Evolutionary conservation across 2,888 invertebrate genomes (phyloP), one percentile per base, ranked within the genome.

Genomic region (Heterodera filipjevi): DNA sequence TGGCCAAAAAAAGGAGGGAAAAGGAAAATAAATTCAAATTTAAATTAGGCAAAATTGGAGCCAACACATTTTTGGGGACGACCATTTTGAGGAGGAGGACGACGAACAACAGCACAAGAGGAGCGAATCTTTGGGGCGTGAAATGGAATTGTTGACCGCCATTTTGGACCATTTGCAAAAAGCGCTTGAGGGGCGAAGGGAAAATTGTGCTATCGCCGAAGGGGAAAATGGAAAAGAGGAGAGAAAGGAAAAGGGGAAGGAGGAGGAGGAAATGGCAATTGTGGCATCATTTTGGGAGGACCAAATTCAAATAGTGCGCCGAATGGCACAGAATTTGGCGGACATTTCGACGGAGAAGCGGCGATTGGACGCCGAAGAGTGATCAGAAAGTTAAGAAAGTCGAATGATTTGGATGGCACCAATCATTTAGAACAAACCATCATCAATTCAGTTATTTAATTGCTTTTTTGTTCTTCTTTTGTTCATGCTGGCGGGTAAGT

Each of bases 41-140:
- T 49, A 12, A 79, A 76, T 27, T 33, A 79, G 79, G n/a, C 16
- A 35, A 46, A 71, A 79, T 30, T 79, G 79, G 79, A 68, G 77
- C 33, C 70, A 70, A 44, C n/a, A 53, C 39, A 72, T 79, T 32
- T 79, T 77, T 59, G 59, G 46, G 44, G 39, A 76, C 64, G 27
- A 76, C 27, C 0, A 32, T 71, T 66, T 39, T 33, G 46, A 70
- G 10, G 77, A 70, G 16, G 79, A 32, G 33, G 32, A 70, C 12
- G 77, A 70, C 16, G 79, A 19, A 33, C 59, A 39, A 32, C n/a
- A 39, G 39, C 27, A 44, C 10, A 49, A 19, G 71, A n/a, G 16
- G 3, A 35, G 33, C 71, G 44, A 46, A 19, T 30, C n/a, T 10
- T 33, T 27, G 72, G n/a, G n/a, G n/a, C 5, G 14, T 10, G 70